These are phyloP conservation scores for Chesias legatella DNA, from an alignment of 2,888 invertebrate genomes.

Conservation along the genomic window DNA sequence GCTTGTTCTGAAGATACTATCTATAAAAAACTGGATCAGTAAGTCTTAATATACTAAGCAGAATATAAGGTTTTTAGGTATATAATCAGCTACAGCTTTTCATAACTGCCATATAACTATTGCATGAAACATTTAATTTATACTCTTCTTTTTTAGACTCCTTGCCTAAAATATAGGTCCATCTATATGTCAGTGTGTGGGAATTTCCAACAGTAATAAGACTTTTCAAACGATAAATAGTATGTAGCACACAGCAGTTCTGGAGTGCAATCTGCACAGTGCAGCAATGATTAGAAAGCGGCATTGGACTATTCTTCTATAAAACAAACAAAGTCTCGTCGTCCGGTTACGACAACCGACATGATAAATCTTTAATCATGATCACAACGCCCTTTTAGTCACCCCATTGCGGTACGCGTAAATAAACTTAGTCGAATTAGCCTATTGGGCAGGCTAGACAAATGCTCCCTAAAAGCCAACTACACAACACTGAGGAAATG, in stretches of 20 bases:
- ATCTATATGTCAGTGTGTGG: background rate
- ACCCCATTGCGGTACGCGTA: slow-evolving; percentile 15
- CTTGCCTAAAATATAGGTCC: too few species aligned
- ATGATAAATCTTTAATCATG: slow-evolving; percentile 56
- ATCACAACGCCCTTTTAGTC: slow-evolving; percentile 67
- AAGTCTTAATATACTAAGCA: too few species aligned
- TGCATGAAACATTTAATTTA: too few species aligned
- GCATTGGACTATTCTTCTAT: slow-evolving; percentile 1
- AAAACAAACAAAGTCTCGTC: slow-evolving; percentile 12
- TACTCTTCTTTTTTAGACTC: too few species aligned
- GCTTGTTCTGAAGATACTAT: too few species aligned
- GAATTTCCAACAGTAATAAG: slow-evolving; percentile 3
- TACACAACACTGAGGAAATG: background rate
- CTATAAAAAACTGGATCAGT: too few species aligned
- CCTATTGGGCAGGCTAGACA: background rate
- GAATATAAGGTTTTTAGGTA: too few species aligned
- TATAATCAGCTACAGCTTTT: too few species aligned
- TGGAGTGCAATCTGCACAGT: background rate
- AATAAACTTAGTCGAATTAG: background rate
- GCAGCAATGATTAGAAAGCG: background rate
- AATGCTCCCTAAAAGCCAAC: background rate
- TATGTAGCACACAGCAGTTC: slow-evolving; percentile 24
- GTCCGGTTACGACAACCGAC: slow-evolving; percentile 46
- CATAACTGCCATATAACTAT: too few species aligned
- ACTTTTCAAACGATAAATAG: slow-evolving; percentile 5